phyloP scores from a whole-genome alignment of 2,113 vertebrate genomes.

The Strix uralensis region DNA sequence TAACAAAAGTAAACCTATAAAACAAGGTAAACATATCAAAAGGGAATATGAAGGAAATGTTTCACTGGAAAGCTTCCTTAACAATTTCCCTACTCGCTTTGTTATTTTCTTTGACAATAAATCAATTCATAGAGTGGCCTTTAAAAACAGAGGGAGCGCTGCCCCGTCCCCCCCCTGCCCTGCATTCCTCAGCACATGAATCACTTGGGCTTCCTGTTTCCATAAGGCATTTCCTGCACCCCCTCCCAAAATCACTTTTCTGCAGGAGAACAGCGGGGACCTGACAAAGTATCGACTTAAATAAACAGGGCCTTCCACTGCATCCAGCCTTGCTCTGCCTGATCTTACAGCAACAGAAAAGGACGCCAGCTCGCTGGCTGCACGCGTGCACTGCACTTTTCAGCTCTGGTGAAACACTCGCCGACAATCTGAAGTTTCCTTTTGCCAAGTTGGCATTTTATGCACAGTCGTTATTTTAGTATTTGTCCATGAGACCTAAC shows the following conservation, averaged over 20 bases:
- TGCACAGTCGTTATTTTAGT: neutral
- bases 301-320: conserved; percentile 74
- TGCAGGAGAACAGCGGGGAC: conserved; percentile 84
- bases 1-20: conserved; percentile 88
- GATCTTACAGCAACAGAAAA: neutral
- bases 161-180: conserved; percentile 43
- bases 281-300: conserved; percentile 82
- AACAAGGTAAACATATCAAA: conserved; percentile 89
- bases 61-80: conserved; percentile 91
- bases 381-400: neutral
- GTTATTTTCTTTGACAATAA: conserved; percentile 96
- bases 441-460: neutral
- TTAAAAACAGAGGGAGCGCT: conserved; percentile 82
- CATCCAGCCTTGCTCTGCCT: conserved; percentile 41
- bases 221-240: conserved; percentile 95
- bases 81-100: conserved; percentile 88
- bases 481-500: neutral
- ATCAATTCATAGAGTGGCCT: conserved; percentile 93
- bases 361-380: conserved; percentile 3
- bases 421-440: neutral
- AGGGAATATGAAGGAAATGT: conserved; percentile 91
- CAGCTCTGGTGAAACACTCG: neutral
- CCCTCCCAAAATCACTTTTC: conserved; percentile 80
- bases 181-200: conserved; percentile 93
- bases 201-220: conserved; percentile 96